Conservation (phyloP, 2,888 invertebrate genomes). For the Apoda limacodes region DNA sequence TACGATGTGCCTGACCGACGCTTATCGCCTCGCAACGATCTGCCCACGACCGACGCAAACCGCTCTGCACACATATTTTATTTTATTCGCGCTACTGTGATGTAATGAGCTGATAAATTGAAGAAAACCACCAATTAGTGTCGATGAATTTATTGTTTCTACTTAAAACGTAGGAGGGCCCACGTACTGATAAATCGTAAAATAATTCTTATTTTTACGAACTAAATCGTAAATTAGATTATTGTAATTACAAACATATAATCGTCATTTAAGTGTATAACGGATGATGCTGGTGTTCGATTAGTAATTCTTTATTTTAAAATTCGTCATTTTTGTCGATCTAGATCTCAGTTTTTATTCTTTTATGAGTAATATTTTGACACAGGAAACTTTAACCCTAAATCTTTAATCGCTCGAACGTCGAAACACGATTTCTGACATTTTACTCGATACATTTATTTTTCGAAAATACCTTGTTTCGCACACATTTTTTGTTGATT, state of each 20-base stretch:
- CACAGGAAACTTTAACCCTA: too few relatives aligned
- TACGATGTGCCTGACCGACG: constrained; percentile 68
- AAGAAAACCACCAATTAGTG: constrained; percentile 71
- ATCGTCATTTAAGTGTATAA: constrained; percentile 41
- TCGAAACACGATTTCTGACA: too few relatives aligned
- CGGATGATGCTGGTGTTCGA: too few relatives aligned
- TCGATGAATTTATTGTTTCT: constrained; percentile 71
- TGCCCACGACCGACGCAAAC: constrained; percentile 60
- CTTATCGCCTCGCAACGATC: constrained; percentile 70
- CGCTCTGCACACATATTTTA: constrained; percentile 68
- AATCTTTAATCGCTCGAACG: too few relatives aligned
- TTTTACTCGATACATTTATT: too few relatives aligned
- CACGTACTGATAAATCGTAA: constrained; percentile 57
- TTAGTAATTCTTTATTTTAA: too few relatives aligned
- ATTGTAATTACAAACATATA: constrained; percentile 37
- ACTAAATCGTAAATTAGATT: constrained; percentile 49
- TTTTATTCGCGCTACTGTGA: constrained; percentile 71
- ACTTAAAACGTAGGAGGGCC: constrained; percentile 69
- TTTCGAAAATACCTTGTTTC: too few relatives aligned
- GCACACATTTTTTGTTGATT: too few relatives aligned
- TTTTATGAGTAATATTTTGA: too few relatives aligned
- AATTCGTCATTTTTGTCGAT: too few relatives aligned
- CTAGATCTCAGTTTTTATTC: too few relatives aligned
- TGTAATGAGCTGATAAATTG: constrained; percentile 71
- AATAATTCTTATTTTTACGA: constrained; percentile 54